A percentile compares a stretch with the other conserved stretches of the same genome.
Conservation (phyloP, 2,888 invertebrate species). For the Luperina testacea region DNA sequence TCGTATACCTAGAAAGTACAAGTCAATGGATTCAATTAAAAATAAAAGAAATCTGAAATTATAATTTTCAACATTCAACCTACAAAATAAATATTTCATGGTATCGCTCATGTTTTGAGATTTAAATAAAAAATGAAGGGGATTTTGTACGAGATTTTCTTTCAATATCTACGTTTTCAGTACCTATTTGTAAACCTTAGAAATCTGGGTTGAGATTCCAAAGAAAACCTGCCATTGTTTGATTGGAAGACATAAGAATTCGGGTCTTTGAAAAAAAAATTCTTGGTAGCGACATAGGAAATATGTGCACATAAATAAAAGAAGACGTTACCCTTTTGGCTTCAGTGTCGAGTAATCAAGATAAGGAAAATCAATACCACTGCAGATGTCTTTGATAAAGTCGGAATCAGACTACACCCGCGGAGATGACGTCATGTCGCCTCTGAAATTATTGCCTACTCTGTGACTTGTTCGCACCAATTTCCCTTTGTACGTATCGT, state of each 20-base stretch:
- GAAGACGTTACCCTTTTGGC: conserved; percentile 32
- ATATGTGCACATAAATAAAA: conserved; percentile 36
- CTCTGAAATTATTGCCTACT: conserved; percentile 24
- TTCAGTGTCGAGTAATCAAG: conserved; percentile 49
- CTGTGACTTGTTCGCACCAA: conserved; percentile 9
- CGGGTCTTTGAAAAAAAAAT: conserved; percentile 17
- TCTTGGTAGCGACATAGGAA: conserved; percentile 11
- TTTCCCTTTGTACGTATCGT: background rate
- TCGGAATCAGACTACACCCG: background rate
- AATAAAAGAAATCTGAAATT: background rate
- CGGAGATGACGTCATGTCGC: conserved; percentile 8
- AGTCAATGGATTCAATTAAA: background rate
- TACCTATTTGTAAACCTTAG: background rate
- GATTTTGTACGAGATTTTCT: background rate
- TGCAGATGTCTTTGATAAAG: conserved; percentile 31
- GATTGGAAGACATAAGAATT: background rate
- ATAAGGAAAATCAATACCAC: conserved; percentile 43
- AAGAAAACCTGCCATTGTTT: conserved; percentile 26
- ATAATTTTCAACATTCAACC: background rate
- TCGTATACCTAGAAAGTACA: background rate
- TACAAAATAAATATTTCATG: background rate
- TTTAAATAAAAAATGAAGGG: background rate
- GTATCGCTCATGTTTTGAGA: background rate
- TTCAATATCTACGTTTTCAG: background rate
- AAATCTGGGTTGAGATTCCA: conserved; percentile 17